Evolutionary conservation across 2,888 invertebrate genomes (phyloP).

Genomic region (Drosophila austrosaltans): DNA sequence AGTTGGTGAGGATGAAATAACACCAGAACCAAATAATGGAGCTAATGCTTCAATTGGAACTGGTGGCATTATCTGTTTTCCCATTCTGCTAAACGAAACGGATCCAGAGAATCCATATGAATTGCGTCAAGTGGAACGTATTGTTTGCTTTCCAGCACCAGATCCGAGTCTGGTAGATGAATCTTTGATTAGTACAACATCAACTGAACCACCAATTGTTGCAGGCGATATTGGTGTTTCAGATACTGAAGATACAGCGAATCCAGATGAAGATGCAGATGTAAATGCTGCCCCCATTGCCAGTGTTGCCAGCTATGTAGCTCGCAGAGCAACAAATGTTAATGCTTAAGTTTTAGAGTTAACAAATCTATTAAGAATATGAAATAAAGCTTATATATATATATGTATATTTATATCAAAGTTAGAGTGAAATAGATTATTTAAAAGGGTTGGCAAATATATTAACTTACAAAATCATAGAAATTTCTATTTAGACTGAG

Average conservation of each 20-base stretch:
- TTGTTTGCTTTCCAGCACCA: conserved; percentile 79
- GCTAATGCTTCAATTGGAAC: conserved; percentile 29
- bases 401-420: background rate
- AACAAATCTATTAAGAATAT: conserved; percentile 3
- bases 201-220: conserved; percentile 68
- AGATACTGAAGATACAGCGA: conserved; percentile 1
- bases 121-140: conserved; percentile 70
- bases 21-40: conserved; percentile 42
- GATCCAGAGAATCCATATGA: conserved; percentile 66
- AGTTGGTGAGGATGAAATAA: background rate
- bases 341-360: conserved; percentile 33
- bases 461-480: background rate
- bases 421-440: background rate
- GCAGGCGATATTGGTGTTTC: conserved; percentile 70
- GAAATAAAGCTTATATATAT: background rate
- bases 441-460: background rate
- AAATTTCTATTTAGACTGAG: background rate
- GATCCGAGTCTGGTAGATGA: conserved; percentile 48
- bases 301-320: conserved; percentile 34
- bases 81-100: conserved; percentile 78
- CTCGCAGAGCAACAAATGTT: conserved; percentile 29
- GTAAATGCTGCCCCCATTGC: conserved; percentile 17
- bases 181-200: conserved; percentile 40
- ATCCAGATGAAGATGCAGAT: background rate
- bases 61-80: conserved; percentile 79